Conservation (phyloP, 1,140 invertebrate genomes). For the Apis laboriosa region DNA sequence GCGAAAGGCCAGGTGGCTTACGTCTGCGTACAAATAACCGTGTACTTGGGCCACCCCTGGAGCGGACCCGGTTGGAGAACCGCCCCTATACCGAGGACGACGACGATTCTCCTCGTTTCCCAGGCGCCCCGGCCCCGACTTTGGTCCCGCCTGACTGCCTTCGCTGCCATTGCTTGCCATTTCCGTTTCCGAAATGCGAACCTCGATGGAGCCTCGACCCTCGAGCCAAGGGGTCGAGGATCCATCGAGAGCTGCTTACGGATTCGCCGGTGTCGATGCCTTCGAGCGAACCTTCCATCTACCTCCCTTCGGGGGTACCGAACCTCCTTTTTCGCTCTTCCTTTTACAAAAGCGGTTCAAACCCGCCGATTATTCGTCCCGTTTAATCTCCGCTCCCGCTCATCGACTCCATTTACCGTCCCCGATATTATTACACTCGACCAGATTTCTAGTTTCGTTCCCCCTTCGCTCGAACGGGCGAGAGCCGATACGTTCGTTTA, state of each 20-base stretch:
- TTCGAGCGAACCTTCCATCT: not conserved
- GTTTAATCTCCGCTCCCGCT: conserved; percentile 17
- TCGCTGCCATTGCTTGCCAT: conserved; percentile 55
- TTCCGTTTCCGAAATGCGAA: conserved; percentile 26
- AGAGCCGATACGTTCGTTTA: not conserved
- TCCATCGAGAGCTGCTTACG: conserved; percentile 21
- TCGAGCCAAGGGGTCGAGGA: not conserved
- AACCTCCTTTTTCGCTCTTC: conserved; percentile 19
- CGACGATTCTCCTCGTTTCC: conserved; percentile 29
- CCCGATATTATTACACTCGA: not conserved
- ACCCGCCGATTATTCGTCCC: conserved; percentile 21
- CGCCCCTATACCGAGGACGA: conserved; percentile 36
- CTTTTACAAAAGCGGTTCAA: conserved; percentile 15
- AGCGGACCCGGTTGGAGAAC: conserved; percentile 62
- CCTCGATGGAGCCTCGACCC: not conserved
- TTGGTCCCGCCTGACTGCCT: conserved; percentile 47
- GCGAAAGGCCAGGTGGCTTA: conserved; percentile 64
- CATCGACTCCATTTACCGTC: conserved; percentile 11
- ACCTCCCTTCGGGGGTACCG: not conserved
- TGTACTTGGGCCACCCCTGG: conserved; percentile 36
- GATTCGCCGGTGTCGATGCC: conserved; percentile 47
- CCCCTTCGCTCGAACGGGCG: not conserved
- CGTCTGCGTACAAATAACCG: conserved; percentile 69
- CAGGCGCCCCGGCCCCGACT: conserved; percentile 49
- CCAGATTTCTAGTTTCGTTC: conserved; percentile 1